Percentiles rank a stretch among this genome's conserved stretches.
These are phyloP conservation scores for Acronicta psi DNA, from an alignment of 2,888 invertebrate species.

Conservation along the genomic window DNA sequence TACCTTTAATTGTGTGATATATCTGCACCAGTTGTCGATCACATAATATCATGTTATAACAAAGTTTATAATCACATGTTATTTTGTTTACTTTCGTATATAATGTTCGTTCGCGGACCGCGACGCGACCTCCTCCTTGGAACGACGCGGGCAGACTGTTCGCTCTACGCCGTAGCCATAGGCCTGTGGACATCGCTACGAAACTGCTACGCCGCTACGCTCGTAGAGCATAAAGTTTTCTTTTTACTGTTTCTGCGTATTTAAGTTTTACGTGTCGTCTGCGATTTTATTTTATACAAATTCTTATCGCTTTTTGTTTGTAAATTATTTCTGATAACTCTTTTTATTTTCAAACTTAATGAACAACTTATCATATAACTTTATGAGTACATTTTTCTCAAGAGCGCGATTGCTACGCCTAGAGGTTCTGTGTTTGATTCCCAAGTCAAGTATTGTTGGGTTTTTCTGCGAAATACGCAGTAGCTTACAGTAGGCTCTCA, in stretches of 20 bases:
- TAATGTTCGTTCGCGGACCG: constrained; percentile 36
- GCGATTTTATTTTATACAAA: constrained; percentile 15
- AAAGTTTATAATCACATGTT: constrained; percentile 65
- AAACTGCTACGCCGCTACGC: constrained; percentile 34
- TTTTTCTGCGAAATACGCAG: too few species aligned
- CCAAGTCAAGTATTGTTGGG: too few species aligned
- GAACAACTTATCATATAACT: too few species aligned
- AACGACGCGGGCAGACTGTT: constrained; percentile 66
- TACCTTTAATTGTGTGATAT: constrained; percentile 52
- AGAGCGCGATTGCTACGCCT: too few species aligned
- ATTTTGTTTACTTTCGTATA: constrained; percentile 67
- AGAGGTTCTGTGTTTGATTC: too few species aligned
- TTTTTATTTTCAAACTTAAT: too few species aligned
- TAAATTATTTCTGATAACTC: constrained; percentile 9
- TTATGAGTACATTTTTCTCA: too few species aligned
- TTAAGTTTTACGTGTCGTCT: constrained; percentile 20
- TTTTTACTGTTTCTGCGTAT: constrained; percentile 22
- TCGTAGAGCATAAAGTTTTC: constrained; percentile 39
- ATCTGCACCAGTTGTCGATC: constrained; percentile 50
- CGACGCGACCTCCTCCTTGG: constrained; percentile 58
- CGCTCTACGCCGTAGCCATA: constrained; percentile 38
- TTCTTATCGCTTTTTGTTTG: constrained; percentile 13
- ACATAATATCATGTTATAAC: constrained; percentile 58
- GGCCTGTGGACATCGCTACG: constrained; percentile 39
- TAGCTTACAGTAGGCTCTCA: too few species aligned